A percentile compares a stretch with the other conserved stretches of the same genome.
Conservation (phyloP, 2,888 invertebrate species). For the Barypeithes pellucidus region DNA sequence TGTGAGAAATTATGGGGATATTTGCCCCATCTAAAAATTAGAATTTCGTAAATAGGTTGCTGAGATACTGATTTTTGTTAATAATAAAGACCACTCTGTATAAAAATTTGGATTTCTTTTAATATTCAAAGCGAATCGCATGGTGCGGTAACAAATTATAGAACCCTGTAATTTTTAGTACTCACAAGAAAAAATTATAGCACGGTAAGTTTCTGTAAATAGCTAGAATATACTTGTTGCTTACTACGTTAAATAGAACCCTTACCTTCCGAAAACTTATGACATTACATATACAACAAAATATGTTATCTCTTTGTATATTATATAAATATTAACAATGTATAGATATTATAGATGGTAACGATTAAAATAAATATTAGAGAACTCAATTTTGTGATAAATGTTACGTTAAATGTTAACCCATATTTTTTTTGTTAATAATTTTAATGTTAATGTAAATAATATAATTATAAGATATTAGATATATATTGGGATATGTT, state of each 20-base stretch:
- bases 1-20: too few species aligned
- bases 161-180: slow-evolving; percentile 10
- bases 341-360: slow-evolving; percentile 14
- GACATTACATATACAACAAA: not conserved
- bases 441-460: slow-evolving; percentile 50
- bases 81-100: slow-evolving; percentile 38
- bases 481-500: slow-evolving; percentile 34
- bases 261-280: slow-evolving; percentile 29
- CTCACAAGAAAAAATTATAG: slow-evolving; percentile 33
- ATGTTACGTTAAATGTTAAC: slow-evolving; percentile 39
- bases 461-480: slow-evolving; percentile 40
- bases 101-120: slow-evolving; percentile 37
- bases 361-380: slow-evolving; percentile 23
- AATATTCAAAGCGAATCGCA: slow-evolving; percentile 67
- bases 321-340: slow-evolving; percentile 4
- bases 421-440: slow-evolving; percentile 41
- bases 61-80: not conserved
- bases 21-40: too few species aligned
- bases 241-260: slow-evolving; percentile 4
- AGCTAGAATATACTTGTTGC: slow-evolving; percentile 23
- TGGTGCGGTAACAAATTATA: slow-evolving; percentile 64
- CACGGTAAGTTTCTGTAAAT: slow-evolving; percentile 40
- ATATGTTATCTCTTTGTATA: not conserved
- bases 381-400: slow-evolving; percentile 52
- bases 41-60: too few species aligned